A percentile compares a stretch with the other conserved stretches of the same genome.
These are phyloP conservation scores for Acrocephalus scirpaceus DNA, from an alignment of 2,797 vertebrate species.

Conservation along the genomic window DNA sequence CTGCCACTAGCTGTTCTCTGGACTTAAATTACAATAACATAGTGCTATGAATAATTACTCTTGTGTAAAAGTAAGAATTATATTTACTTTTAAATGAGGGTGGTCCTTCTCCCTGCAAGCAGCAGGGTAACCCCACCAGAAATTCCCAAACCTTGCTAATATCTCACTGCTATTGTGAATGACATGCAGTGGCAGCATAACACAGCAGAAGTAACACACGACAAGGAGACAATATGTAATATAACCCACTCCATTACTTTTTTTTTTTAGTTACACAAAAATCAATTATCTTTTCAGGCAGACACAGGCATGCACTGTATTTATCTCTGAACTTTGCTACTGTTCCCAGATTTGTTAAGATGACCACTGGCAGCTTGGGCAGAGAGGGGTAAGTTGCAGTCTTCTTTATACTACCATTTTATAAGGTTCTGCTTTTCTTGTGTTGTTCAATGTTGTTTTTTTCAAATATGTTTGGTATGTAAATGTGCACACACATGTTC, in stretches of 20 bases:
- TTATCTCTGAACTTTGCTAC: neutral
- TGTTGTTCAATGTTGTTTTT: neutral
- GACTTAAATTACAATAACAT: neutral
- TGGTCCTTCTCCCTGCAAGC: neutral
- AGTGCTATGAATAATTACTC: neutral
- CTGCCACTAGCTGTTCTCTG: neutral
- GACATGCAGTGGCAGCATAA: neutral
- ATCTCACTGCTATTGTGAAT: neutral
- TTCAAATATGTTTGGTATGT: neutral
- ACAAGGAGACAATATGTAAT: neutral
- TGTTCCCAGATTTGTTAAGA: neutral
- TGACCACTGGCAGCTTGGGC: neutral
- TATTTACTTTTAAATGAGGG: neutral
- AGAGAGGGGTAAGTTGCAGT: neutral
- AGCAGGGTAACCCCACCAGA: neutral
- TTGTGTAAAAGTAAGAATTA: neutral
- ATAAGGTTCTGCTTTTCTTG: neutral
- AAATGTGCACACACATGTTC: rapidly evolving
- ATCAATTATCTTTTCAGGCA: neutral
- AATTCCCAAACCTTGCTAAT: neutral
- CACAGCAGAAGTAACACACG: neutral
- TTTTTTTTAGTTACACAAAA: neutral
- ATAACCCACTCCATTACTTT: neutral
- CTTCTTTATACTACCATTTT: neutral
- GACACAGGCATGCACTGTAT: neutral